A percentile compares a stretch with the other conserved stretches of the same genome.
These are phyloP conservation scores for Diorhabda sublineata DNA, from an alignment of 1,140 invertebrate species.

Conservation along the genomic window DNA sequence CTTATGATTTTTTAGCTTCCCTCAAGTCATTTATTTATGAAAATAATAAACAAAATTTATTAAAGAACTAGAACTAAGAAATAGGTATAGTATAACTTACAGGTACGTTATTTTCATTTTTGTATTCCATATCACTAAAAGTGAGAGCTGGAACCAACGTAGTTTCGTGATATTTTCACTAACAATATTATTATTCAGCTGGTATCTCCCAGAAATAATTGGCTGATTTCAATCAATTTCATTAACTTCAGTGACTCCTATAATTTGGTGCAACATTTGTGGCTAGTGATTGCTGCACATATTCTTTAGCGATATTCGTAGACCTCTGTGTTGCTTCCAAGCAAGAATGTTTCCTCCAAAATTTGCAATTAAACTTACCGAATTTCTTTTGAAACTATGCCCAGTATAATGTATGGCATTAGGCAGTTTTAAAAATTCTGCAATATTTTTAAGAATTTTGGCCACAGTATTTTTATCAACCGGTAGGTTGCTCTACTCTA, in stretches of 20 bases:
- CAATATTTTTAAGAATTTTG: slow-evolving; percentile 9
- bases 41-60: neutral
- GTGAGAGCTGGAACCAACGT: neutral
- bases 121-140: neutral
- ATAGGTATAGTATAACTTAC: neutral
- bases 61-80: neutral
- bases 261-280: neutral
- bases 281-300: neutral
- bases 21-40: no score
- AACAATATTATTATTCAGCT: neutral
- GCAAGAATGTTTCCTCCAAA: slow-evolving; percentile 5
- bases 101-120: neutral
- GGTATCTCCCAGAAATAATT: neutral
- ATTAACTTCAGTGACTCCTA: neutral
- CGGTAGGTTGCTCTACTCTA: neutral
- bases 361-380: slow-evolving; percentile 5
- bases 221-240: neutral
- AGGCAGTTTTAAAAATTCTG: slow-evolving; percentile 12
- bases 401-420: slow-evolving; percentile 14
- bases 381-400: slow-evolving; percentile 16
- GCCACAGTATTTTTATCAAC: neutral
- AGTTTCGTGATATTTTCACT: neutral
- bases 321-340: slow-evolving; percentile 16
- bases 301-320: neutral
- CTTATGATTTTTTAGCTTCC: no score